Evolutionary conservation across 2,797 vertebrate genomes (phyloP).

Genomic region (Adrianichthys oophorus): DNA sequence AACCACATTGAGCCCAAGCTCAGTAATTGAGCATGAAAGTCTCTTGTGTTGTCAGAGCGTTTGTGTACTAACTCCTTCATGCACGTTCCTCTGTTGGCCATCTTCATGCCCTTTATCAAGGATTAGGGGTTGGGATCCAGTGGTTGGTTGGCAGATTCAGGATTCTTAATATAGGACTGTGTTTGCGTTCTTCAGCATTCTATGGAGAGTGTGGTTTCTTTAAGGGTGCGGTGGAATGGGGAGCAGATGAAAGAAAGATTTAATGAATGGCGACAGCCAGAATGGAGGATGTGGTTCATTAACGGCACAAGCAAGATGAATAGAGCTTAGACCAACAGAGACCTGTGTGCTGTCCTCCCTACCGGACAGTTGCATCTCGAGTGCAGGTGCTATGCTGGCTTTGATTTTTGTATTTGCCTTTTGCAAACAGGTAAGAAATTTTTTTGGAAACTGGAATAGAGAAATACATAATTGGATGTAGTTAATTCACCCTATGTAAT

Average conservation of each 20-base stretch:
- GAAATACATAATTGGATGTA: no score
- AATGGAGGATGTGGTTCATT: constrained; percentile 83
- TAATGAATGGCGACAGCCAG: constrained; percentile 79
- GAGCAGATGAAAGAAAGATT: constrained; percentile 72
- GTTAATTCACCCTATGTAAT: no score
- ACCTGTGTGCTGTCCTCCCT: constrained; percentile 61
- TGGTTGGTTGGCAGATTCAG: constrained; percentile 59
- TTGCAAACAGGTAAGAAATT: constrained; percentile 7
- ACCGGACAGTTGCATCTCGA: constrained; percentile 40
- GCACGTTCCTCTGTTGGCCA: constrained; percentile 34
- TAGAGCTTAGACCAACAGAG: constrained; percentile 70
- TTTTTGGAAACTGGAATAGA: no score
- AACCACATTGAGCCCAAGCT: constrained; percentile 47
- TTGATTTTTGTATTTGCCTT: constrained; percentile 5
- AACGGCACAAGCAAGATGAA: constrained; percentile 78
- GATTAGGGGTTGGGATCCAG: constrained; percentile 57
- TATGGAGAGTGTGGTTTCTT: constrained; percentile 67
- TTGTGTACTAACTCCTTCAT: constrained; percentile 53
- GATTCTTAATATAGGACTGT: constrained; percentile 64
- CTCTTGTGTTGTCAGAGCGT: constrained; percentile 54
- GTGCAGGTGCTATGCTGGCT: constrained; percentile 54
- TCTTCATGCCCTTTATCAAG: constrained; percentile 25
- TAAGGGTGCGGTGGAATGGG: constrained; percentile 37
- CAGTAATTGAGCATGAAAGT: constrained; percentile 64
- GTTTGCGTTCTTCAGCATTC: constrained; percentile 71